Evolutionary conservation across 2,888 invertebrate genomes (phyloP).

Genomic region (Neoaliturus tenellus): DNA sequence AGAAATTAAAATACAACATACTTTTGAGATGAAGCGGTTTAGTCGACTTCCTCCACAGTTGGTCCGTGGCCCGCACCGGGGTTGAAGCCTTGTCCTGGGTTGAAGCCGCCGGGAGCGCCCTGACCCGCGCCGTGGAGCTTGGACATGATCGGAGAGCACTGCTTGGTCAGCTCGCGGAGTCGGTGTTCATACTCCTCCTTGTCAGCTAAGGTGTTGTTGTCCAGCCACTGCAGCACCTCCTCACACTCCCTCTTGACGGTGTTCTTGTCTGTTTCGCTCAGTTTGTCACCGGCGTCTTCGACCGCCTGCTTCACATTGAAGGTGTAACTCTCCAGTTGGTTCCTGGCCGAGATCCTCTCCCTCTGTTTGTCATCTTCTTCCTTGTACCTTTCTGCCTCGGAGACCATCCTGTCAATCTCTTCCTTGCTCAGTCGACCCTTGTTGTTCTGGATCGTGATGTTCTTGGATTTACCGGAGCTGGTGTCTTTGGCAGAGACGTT

Average conservation of each 20-base stretch:
- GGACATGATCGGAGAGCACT: constrained; percentile 72
- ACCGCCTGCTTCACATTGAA: constrained; percentile 71
- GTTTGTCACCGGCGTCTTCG: constrained; percentile 70
- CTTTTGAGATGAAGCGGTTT: neutral
- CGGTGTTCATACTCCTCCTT: constrained; percentile 73
- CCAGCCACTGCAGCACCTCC: constrained; percentile 73
- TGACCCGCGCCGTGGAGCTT: constrained; percentile 67
- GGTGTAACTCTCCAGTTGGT: constrained; percentile 72
- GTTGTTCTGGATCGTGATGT: constrained; percentile 74
- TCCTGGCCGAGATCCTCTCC: constrained; percentile 72
- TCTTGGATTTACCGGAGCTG: constrained; percentile 72
- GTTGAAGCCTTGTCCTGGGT: neutral
- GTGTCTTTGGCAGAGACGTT: constrained; percentile 72
- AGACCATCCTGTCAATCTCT: constrained; percentile 73
- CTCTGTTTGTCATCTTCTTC: constrained; percentile 71
- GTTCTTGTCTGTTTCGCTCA: constrained; percentile 72
- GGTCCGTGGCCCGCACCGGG: constrained; percentile 72
- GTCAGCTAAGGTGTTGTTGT: constrained; percentile 73
- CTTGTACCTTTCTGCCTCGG: constrained; percentile 71
- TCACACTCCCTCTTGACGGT: constrained; percentile 69
- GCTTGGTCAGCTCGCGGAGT: constrained; percentile 71
- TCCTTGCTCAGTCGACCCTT: constrained; percentile 73
- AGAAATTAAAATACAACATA: neutral
- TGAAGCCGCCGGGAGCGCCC: neutral
- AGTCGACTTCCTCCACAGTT: constrained; percentile 78